Conservation (phyloP, 2,113 vertebrate genomes). For the Lonchura striata region DNA sequence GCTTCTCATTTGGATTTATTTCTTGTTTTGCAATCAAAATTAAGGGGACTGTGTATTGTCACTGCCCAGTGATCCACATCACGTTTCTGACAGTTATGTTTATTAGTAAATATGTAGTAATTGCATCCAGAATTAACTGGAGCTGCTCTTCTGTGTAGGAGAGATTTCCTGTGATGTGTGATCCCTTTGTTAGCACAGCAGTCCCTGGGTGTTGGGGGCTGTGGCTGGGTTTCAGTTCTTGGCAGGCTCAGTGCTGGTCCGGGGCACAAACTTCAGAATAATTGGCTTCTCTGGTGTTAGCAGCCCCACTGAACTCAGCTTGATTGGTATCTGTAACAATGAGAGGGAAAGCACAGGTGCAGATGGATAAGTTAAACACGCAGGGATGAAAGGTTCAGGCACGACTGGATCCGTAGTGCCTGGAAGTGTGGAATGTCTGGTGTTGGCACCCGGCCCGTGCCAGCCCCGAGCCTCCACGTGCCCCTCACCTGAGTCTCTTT, state of each 20-base stretch:
- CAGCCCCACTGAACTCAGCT: slow-evolving; percentile 65
- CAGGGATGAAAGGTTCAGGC: not conserved
- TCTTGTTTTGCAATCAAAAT: slow-evolving; percentile 21
- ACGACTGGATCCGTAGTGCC: accelerated
- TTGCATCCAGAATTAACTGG: slow-evolving; percentile 33
- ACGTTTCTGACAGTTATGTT: slow-evolving; percentile 47
- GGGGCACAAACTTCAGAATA: slow-evolving; percentile 76
- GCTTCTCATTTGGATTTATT: slow-evolving; percentile 33
- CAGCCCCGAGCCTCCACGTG: accelerated
- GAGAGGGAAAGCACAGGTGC: not conserved
- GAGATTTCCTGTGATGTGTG: not conserved
- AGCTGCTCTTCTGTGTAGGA: not conserved
- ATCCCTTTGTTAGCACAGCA: not conserved
- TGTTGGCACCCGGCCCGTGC: accelerated
- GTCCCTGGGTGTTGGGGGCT: not conserved
- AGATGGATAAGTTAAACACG: not conserved
- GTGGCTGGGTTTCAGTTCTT: not conserved
- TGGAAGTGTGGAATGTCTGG: not conserved
- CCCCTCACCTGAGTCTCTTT: slow-evolving; percentile 82
- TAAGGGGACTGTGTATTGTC: not conserved
- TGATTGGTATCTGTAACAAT: slow-evolving; percentile 73
- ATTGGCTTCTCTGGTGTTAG: slow-evolving; percentile 76
- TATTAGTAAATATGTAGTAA: slow-evolving; percentile 48
- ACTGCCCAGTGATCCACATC: slow-evolving; percentile 8
- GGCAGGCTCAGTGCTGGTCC: not conserved